Base-by-base conservation (phyloP, 2,797 vertebrate genomes). In the Chanos chanos region DNA sequence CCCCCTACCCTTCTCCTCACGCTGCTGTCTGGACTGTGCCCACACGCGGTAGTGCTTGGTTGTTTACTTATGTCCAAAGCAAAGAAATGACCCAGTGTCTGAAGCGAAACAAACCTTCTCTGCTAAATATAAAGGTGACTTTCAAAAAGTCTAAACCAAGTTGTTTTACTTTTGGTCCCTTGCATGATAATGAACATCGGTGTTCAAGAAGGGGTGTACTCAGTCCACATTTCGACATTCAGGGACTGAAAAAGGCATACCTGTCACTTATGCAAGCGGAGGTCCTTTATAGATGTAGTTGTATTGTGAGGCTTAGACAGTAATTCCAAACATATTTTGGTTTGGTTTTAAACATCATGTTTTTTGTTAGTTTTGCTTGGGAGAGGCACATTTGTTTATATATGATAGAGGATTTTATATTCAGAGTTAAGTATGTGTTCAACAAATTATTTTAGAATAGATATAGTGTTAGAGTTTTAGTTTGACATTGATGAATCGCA, bases 171-270 rank as follows among this genome's bases (percentile, higher is more conserved):
- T 81, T 83, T 84, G 85, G 86, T 85, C 85, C 85, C 84, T 79
- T 85, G 86, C 85, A 88, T 89, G 79, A 79, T 88, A 89, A 89
- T 89, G 83, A 86, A 87, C 82, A 81, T 81, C 88, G 82, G 88
- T 87, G 83, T 89, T 82, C 71, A 62, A 53, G 61, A 79, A 84
- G 81, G 74, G 79, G 82, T 82, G 81, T 73, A 74, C 74, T 78
- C 68, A 72, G 69, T 72, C 80, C 77, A 81, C 70, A 79, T 79
- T 80, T 68, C 75, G 80, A 79, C 79, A 81, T 81, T 75, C 72
- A 66, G 77, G 64, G 70, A 74, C 77, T 77, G 84, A 82, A 84
- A 83, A 33, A 45, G 68, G 57, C 52, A 68, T 70, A 67, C 52
- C 36, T 47, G 48, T 52, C 58, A 60, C 54, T 13, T 34, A 48